Evolutionary conservation across 2,888 invertebrate genomes (phyloP).

Genomic region (Candidula unifasciata): DNA sequence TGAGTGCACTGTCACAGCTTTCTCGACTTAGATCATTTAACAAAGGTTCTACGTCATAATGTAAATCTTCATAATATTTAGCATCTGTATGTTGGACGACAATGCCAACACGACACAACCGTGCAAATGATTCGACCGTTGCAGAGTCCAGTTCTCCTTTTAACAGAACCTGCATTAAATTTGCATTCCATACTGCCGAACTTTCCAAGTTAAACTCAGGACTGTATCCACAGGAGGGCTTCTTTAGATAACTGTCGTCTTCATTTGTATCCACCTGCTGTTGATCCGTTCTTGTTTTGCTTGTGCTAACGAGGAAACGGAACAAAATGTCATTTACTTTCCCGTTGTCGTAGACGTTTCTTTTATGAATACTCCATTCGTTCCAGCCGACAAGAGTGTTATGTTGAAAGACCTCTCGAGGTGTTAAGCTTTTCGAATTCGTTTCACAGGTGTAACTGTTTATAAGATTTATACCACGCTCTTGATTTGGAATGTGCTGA

Average conservation of each 20-base stretch:
- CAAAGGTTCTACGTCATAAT: constrained; percentile 48
- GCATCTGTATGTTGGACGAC: background rate
- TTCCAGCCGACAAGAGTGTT: constrained; percentile 47
- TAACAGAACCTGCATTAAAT: constrained; percentile 4
- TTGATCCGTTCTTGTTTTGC: background rate
- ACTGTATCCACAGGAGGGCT: background rate
- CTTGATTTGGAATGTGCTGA: background rate
- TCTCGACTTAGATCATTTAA: constrained; percentile 49
- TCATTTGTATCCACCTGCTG: background rate
- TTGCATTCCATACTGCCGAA: background rate
- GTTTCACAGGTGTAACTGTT: background rate
- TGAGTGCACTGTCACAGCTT: constrained; percentile 9
- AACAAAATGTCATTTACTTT: constrained; percentile 26
- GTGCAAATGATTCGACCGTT: background rate
- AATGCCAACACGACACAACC: constrained; percentile 30
- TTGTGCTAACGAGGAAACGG: background rate
- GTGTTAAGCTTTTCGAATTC: constrained; percentile 44
- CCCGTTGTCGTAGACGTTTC: constrained; percentile 55
- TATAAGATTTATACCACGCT: constrained; percentile 14
- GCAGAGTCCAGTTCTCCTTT: background rate
- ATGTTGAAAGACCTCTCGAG: constrained; percentile 56
- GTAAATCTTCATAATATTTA: constrained; percentile 50
- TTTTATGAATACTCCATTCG: constrained; percentile 59
- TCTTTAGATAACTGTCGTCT: background rate
- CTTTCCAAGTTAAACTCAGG: background rate